Conservation (phyloP, 2,888 invertebrate species). For the Zelleria hepariella region DNA sequence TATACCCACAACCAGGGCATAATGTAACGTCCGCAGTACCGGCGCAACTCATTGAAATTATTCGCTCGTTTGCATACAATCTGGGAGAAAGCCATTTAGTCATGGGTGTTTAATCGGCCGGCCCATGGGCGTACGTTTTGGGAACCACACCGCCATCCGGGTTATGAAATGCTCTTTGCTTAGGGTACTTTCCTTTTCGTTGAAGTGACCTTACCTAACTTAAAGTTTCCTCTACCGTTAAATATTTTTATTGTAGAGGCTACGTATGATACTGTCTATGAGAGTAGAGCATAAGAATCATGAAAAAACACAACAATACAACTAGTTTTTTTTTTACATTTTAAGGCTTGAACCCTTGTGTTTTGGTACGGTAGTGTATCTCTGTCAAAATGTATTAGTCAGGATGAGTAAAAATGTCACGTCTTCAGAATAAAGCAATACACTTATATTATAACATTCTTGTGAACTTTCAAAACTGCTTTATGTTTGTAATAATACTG, state of each 20-base stretch:
- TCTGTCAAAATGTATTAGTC: no score
- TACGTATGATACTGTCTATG: not conserved
- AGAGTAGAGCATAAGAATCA: no score
- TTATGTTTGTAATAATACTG: no score
- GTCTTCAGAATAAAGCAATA: no score
- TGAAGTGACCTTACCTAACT: not conserved
- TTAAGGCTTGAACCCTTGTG: no score
- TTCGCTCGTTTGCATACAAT: constrained; percentile 64
- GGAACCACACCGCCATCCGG: not conserved
- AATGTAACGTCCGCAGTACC: not conserved
- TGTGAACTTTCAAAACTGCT: no score
- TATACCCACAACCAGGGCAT: not conserved
- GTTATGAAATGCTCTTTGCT: not conserved
- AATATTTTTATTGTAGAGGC: not conserved
- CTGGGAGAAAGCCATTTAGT: constrained; percentile 49
- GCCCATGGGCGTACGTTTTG: constrained; percentile 1
- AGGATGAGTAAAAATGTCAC: no score
- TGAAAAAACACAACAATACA: no score
- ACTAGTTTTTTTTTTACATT: no score
- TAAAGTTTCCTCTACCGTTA: not conserved
- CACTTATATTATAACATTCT: no score
- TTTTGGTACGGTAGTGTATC: no score
- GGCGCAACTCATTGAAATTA: constrained; percentile 11
- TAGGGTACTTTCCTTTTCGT: not conserved
- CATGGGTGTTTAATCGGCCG: constrained; percentile 58